Percentiles rank a stretch among this genome's conserved stretches.
Conservation (phyloP, 2,888 invertebrate genomes). For the Phasia obesa region DNA sequence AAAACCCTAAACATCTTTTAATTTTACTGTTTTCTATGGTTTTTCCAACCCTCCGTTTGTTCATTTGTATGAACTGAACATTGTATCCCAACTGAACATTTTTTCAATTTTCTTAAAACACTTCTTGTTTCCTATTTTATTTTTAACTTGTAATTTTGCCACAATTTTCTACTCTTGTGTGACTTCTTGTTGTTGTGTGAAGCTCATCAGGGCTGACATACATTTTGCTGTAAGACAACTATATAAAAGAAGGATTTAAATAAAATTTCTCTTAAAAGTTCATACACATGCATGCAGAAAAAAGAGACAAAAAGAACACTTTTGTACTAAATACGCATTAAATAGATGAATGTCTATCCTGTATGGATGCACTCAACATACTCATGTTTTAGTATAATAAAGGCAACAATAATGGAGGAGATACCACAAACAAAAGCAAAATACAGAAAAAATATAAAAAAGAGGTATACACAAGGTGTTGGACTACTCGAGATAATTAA, state of each 20-base stretch:
- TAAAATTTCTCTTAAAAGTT: constrained; percentile 37
- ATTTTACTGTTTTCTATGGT: not conserved
- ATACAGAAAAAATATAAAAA: not conserved
- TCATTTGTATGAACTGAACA: constrained; percentile 37
- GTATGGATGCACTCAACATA: constrained; percentile 38
- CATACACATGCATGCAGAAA: constrained; percentile 13
- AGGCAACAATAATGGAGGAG: constrained; percentile 20
- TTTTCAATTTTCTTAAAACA: constrained; percentile 59
- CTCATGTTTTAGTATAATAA: constrained; percentile 23
- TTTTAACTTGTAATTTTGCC: constrained; percentile 1
- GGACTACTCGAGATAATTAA: constrained; percentile 62
- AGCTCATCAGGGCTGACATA: constrained; percentile 64
- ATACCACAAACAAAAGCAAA: constrained; percentile 11
- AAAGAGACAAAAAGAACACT: constrained; percentile 7
- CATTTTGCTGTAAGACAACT: constrained; percentile 42
- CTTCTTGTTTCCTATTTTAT: constrained; percentile 36
- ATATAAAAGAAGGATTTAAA: constrained; percentile 45
- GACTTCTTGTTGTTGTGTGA: constrained; percentile 18
- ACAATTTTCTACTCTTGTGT: constrained; percentile 7
- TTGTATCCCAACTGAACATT: constrained; percentile 39
- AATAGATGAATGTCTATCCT: not conserved
- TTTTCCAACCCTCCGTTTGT: constrained; percentile 14
- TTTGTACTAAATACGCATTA: not conserved
- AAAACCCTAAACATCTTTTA: constrained; percentile 3
- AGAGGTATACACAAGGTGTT: constrained; percentile 43